Base-by-base conservation (phyloP, 2,113 vertebrate species). In the Takifugu bimaculatus region DNA sequence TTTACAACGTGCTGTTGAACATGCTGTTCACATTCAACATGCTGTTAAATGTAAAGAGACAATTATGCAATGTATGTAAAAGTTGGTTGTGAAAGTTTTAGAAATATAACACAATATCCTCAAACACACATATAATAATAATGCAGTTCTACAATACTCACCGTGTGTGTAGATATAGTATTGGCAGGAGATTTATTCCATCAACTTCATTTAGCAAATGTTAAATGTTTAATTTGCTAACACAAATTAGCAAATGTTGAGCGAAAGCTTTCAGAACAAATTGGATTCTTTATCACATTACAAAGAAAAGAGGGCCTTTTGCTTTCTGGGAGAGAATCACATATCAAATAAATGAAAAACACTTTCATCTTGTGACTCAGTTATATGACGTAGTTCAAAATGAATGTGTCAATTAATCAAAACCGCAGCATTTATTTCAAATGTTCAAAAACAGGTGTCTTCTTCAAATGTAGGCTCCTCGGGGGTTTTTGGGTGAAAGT, bases 311-410 rank as follows among this genome's bases (percentile, higher is more conserved):
- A 35, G n/a, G n/a, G n/a, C n/a, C n/a, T n/a, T n/a, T n/a, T n/a
- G n/a, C n/a, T 14, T 59, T 47, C 26, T 54, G 50, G 27, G 65
- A 76, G 45, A 32, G 25, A 62, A 63, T 73, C 60, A 54, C 48
- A 51, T 7, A 43, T 65, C 9, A 35, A 50, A 63, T 72, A 65
- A 79, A 85, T 82, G 72, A 57, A 68, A 73, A 77, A 67, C 15
- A 11, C 45, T 52, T 53, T 53, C 59, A 70, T 50, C 32, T 25
- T 54, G 57, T 49, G 47, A 54, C 54, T 59, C 29, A 50, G 49
- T 64, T 66, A 6, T 50, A 60, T 66, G 65, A 68, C 70, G 66
- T 50, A 62, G 47, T 14, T 53, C 26, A 66, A 68, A 66, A 74
- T 55, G 5, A 73, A 64, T 57, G 52, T 53, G 50, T 20, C 50